Base-by-base conservation (phyloP, 2,797 vertebrate genomes). In the Trichosurus vulpecula region DNA sequence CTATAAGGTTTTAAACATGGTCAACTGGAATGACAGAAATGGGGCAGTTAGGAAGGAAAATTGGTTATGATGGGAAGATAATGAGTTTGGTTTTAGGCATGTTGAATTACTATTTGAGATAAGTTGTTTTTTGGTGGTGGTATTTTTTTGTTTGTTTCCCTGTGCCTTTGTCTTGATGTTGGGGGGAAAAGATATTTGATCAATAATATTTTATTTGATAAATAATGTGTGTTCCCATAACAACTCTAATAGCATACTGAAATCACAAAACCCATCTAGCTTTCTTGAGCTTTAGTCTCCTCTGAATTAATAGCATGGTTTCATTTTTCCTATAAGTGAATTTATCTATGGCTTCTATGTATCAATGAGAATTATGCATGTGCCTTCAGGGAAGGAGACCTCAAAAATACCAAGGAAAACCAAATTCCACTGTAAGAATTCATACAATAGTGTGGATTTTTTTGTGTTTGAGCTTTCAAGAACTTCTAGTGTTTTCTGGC, bases 321-420 rank as follows among this genome's bases (percentile, higher is more conserved):
- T 92, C 96, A 95, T 91, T 92, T 2, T 66, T 95, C 56, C 54
- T 54, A 96, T 66, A 94, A 91, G 58, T 96, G 94, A 97, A 93
- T 92, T 57, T 0, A 94, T 58, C 51, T 57, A 52, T 61, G 87
- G 29, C 52, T 95, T 52, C 52, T 97, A 96, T 97, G 87, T 54
- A 90, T 89, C 90, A n/a, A 10, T 58, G 92, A 3, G 41, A 22
- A 25, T 54, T 93, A 66, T 57, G 9, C 9, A 91, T 56, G 14
- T 95, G 47, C 16, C 90, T n/a, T 90, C 74, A 57, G 92, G 25
- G 92, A 74, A 90, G 35, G 22, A 57, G n/a, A 95, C 51, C 93
- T 89, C 6, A 92, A 90, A 87, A 96, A 16, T 92, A 35, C 25
- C 14, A 92, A 57, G 93, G 30, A 53, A 94, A 95, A 92, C 19